A percentile compares a stretch with the other conserved stretches of the same genome.
phyloP scores from a whole-genome alignment of 2,888 invertebrate genomes.

The Trichopoda pennipes region DNA sequence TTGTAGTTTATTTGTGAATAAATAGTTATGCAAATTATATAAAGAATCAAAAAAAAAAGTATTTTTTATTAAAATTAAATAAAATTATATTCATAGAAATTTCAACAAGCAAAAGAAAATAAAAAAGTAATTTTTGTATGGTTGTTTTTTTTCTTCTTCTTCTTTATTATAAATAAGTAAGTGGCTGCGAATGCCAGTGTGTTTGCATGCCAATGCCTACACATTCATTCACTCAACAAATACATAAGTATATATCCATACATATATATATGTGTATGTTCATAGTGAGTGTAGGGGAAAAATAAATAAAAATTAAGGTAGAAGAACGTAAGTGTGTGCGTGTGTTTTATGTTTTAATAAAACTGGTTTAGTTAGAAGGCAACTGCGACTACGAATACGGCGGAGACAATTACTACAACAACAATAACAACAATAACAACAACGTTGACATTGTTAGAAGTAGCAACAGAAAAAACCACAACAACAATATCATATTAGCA shows the following conservation, averaged over 20 bases:
- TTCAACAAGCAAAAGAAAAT: slow-evolving; percentile 36
- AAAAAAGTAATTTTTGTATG: slow-evolving; percentile 43
- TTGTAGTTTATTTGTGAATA: slow-evolving; percentile 1
- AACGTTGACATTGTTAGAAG: slow-evolving; percentile 44
- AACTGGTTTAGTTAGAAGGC: slow-evolving; percentile 70
- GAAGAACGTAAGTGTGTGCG: slow-evolving; percentile 51
- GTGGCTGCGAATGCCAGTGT: slow-evolving; percentile 52
- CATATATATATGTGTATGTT: slow-evolving; percentile 3
- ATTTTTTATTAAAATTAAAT: slow-evolving; percentile 7
- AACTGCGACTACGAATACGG: slow-evolving; percentile 42
- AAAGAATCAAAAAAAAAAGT: background rate
- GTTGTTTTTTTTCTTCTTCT: slow-evolving; percentile 35
- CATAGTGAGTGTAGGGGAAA: slow-evolving; percentile 35
- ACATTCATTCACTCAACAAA: slow-evolving; percentile 4
- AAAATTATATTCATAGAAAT: slow-evolving; percentile 28
- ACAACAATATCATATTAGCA: slow-evolving; percentile 44
- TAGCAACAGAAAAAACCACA: slow-evolving; percentile 43
- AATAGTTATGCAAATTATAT: background rate
- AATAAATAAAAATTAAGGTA: slow-evolving; percentile 43
- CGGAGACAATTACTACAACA: slow-evolving; percentile 15
- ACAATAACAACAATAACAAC: slow-evolving; percentile 37
- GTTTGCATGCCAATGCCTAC: slow-evolving; percentile 48
- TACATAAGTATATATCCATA: too few relatives aligned
- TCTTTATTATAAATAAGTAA: slow-evolving; percentile 40
- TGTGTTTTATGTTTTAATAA: slow-evolving; percentile 55